Evolutionary conservation across 2,888 invertebrate species (phyloP).

Genomic region (Congeria kusceri): DNA sequence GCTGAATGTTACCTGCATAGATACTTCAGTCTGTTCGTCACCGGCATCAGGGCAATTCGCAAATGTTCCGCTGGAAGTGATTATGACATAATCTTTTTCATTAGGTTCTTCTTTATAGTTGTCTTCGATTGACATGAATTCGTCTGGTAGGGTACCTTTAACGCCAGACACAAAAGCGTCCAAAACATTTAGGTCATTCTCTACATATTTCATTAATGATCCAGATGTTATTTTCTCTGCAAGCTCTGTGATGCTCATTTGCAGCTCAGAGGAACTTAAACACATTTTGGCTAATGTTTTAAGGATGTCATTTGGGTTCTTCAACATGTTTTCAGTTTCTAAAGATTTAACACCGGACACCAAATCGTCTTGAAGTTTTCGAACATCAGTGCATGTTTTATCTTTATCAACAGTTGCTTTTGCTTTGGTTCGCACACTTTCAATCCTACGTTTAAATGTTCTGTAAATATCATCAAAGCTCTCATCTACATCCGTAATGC

Average conservation of each 20-base stretch:
- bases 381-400: slow-evolving; percentile 19
- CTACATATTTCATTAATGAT: slow-evolving; percentile 41
- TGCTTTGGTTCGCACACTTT: slow-evolving; percentile 39
- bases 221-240: slow-evolving; percentile 41
- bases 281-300: background rate
- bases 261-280: slow-evolving; percentile 14
- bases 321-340: slow-evolving; percentile 16
- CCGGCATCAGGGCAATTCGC: slow-evolving; percentile 23
- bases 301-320: background rate
- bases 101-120: slow-evolving; percentile 21
- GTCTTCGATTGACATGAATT: slow-evolving; percentile 41
- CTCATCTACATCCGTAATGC: slow-evolving; percentile 31
- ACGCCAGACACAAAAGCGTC: slow-evolving; percentile 48
- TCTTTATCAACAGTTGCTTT: slow-evolving; percentile 35
- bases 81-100: slow-evolving; percentile 53
- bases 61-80: slow-evolving; percentile 53
- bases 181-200: slow-evolving; percentile 42
- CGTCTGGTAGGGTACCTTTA: slow-evolving; percentile 38
- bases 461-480: slow-evolving; percentile 25
- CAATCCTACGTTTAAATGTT: slow-evolving; percentile 35
- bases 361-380: slow-evolving; percentile 29
- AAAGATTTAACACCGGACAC: slow-evolving; percentile 40
- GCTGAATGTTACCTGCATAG: slow-evolving; percentile 46
- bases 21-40: slow-evolving; percentile 16
- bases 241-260: slow-evolving; percentile 50